Base-by-base conservation (phyloP, 2,797 vertebrate genomes). In the Taeniopygia guttata region DNA sequence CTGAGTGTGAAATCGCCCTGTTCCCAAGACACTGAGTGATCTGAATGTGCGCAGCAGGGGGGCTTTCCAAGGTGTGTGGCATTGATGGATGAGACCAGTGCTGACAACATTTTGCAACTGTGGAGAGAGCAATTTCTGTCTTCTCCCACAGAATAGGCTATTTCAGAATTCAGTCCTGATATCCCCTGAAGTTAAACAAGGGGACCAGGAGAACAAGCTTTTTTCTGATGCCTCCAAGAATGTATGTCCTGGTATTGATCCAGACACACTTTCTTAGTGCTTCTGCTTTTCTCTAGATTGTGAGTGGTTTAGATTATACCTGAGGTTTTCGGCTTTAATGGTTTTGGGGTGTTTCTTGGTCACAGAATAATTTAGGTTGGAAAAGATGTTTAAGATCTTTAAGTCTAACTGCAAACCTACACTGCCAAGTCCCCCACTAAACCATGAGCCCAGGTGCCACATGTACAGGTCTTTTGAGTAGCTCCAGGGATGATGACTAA, bases 391-490 rank as follows among this genome's bases (percentile, higher is more conserved):
- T 62, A 26, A 81, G 49, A 16, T 81, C 25, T 27, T 32, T 2
- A 4, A 49, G 56, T 46, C 26, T 45, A 48, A 29, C 13, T 2
- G 1, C 49, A 23, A 90, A 62, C 25, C 17, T 32, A 18, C 25
- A 21, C 26, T 55, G 49, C 40, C 13, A 36, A 17, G 16, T 36
- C 59, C 16, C 38, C 14, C 21, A 9, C 42, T 55, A 52, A 81
- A 48, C 38, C 22, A 3, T 22, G 4, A 81, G n/a, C 14, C n/a
- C 5, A 8, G 14, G 36, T 11, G 4, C 27, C 56, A n/a, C 27
- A 4, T 26, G 46, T 55, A 4, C 20, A 2, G 0, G 1, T 48
- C 48, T 75, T 56, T 55, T 43, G 25, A 74, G 38, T 7, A 8
- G 29, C n/a, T 51, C 38, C 16, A 13, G 43, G 30, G 40, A 21